Evolutionary conservation across 2,888 invertebrate species (phyloP).

Genomic region (Clostera curtula): DNA sequence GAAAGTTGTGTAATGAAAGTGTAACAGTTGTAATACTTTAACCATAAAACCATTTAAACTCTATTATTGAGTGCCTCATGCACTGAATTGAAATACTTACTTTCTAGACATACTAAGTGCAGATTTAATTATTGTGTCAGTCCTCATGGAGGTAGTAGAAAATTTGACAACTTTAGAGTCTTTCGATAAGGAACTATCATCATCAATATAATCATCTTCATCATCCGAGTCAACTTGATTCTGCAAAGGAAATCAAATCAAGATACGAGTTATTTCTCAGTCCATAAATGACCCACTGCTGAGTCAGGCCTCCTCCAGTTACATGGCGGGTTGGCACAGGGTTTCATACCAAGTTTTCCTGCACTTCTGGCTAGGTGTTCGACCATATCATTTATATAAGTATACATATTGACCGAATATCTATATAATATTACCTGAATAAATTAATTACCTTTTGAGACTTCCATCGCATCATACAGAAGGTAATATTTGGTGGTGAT

Average conservation of each 20-base stretch:
- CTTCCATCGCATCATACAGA: constrained; percentile 29
- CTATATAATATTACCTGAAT: neutral
- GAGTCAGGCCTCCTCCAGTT: too few species aligned
- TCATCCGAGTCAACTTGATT: constrained; percentile 70
- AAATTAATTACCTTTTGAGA: constrained; percentile 49
- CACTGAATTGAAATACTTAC: constrained; percentile 51
- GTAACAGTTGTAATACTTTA: too few species aligned
- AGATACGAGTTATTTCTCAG: constrained; percentile 1
- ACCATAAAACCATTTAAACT: too few species aligned
- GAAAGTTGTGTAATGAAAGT: too few species aligned
- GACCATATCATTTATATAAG: neutral
- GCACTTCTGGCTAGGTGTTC: too few species aligned
- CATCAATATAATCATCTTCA: constrained; percentile 56
- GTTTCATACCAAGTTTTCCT: too few species aligned
- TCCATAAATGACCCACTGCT: too few species aligned
- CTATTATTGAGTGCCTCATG: neutral
- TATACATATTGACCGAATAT: neutral
- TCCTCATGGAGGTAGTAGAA: constrained; percentile 78
- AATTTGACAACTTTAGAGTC: constrained; percentile 79
- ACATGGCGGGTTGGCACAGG: too few species aligned
- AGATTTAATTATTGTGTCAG: constrained; percentile 81
- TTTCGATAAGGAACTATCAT: constrained; percentile 67
- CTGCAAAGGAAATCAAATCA: constrained; percentile 30
- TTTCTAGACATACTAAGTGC: constrained; percentile 82
- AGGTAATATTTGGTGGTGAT: constrained; percentile 15